phyloP scores from a whole-genome alignment of 2,797 vertebrate genomes.

The Botia kubotai region DNA sequence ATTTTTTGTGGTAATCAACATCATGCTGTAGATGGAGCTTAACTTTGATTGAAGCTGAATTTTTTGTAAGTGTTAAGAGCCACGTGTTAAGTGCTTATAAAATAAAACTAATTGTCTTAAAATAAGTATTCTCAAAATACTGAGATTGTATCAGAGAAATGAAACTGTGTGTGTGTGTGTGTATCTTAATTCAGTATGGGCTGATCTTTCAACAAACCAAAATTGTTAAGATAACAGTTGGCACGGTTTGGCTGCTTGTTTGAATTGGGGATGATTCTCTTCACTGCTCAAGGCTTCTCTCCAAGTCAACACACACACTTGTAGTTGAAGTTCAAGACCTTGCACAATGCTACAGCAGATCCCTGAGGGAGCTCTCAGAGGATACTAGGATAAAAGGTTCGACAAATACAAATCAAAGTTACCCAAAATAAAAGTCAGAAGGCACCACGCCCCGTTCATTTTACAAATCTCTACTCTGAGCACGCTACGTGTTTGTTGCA shows the following conservation, averaged over 20 bases:
- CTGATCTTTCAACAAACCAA: constrained; percentile 15
- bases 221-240: constrained; percentile 16
- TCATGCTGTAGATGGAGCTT: not conserved
- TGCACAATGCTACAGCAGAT: constrained; percentile 37
- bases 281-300: constrained; percentile 8
- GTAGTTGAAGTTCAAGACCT: constrained; percentile 44
- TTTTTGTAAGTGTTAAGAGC: not conserved
- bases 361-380: constrained; percentile 27
- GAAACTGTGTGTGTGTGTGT: not conserved
- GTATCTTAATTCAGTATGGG: not conserved
- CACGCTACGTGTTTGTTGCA: not conserved
- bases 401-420: constrained; percentile 21
- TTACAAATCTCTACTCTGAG: not conserved
- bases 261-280: constrained; percentile 29
- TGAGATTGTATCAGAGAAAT: not conserved
- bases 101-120: not conserved
- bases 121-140: too few relatives aligned
- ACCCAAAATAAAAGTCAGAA: not conserved
- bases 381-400: constrained; percentile 29
- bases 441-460: not conserved
- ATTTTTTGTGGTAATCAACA: too few relatives aligned
- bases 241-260: constrained; percentile 10
- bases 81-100: not conserved
- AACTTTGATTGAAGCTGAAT: not conserved
- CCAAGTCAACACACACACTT: constrained; percentile 10